phyloP scores from a whole-genome alignment of 2,113 vertebrate species.

The Nycticebus coucang region DNA sequence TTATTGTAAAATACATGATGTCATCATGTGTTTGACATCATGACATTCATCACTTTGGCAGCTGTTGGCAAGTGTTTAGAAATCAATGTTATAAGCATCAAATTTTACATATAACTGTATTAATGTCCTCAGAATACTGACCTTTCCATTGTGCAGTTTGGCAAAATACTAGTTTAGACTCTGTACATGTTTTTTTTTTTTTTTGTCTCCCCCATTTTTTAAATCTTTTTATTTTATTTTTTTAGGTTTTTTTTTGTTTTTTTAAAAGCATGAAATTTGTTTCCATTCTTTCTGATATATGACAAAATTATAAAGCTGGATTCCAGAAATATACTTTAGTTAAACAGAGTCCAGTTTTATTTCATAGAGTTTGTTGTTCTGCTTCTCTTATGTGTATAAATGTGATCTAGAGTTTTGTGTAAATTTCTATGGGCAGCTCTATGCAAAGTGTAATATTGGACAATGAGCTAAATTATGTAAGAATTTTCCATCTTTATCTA shows the following conservation, averaged over 20 bases:
- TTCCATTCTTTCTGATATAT: neutral
- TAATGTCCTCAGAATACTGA: neutral
- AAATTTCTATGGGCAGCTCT: conserved; percentile 5
- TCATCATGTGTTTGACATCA: neutral
- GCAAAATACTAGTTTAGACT: neutral
- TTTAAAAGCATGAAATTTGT: neutral
- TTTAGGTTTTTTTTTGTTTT: no score
- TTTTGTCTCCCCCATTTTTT: no score
- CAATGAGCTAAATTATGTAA: conserved; percentile 31
- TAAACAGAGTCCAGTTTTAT: neutral
- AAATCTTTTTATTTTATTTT: no score
- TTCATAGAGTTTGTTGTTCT: neutral
- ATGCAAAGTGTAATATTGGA: neutral
- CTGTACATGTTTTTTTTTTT: neutral
- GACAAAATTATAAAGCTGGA: neutral
- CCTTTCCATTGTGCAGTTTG: neutral
- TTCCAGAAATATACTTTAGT: neutral
- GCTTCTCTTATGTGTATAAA: neutral
- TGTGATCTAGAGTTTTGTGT: neutral
- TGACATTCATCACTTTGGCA: neutral
- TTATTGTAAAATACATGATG: neutral
- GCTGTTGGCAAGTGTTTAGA: neutral
- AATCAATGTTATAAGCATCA: neutral
- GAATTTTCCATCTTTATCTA: neutral
- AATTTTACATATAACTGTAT: neutral